These are phyloP conservation scores for Myiotriccus ornatus DNA, from an alignment of 2,797 vertebrate genomes.

Conservation along the genomic window DNA sequence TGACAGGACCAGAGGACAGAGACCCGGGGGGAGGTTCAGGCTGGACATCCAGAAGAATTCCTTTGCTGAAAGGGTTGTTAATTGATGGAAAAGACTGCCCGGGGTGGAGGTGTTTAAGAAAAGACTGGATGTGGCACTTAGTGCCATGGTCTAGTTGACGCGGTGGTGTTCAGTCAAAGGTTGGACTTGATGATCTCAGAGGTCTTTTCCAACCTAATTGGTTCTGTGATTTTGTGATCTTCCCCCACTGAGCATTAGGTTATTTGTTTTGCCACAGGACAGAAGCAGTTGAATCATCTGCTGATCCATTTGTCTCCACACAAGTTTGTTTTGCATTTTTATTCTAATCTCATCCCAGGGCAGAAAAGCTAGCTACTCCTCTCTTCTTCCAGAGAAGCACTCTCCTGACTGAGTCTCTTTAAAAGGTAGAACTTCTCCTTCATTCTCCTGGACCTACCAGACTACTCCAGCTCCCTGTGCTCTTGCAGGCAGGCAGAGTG, in stretches of 20 bases:
- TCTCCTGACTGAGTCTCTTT: not conserved
- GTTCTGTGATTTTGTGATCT: not conserved
- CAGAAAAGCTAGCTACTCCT: not conserved
- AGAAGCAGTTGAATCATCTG: not conserved
- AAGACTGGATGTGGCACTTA: not conserved
- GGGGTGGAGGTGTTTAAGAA: not conserved
- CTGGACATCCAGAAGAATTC: not conserved
- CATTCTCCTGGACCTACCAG: not conserved
- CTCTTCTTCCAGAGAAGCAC: not conserved
- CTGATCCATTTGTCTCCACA: not conserved
- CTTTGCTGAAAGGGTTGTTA: not conserved
- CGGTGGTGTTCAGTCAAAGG: not conserved
- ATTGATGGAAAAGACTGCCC: not conserved
- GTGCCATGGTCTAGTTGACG: not conserved
- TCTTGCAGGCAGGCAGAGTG: not conserved
- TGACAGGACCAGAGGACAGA: not conserved
- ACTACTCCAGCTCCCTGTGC: not conserved
- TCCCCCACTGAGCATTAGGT: rapidly evolving
- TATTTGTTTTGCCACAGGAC: not conserved
- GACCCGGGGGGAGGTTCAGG: rapidly evolving
- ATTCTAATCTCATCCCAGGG: not conserved
- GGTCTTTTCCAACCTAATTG: not conserved
- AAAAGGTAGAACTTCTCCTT: not conserved
- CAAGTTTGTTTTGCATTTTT: not conserved
- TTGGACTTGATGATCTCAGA: not conserved